phyloP scores from a whole-genome alignment of 2,888 invertebrate species.

The Eurois occulta region DNA sequence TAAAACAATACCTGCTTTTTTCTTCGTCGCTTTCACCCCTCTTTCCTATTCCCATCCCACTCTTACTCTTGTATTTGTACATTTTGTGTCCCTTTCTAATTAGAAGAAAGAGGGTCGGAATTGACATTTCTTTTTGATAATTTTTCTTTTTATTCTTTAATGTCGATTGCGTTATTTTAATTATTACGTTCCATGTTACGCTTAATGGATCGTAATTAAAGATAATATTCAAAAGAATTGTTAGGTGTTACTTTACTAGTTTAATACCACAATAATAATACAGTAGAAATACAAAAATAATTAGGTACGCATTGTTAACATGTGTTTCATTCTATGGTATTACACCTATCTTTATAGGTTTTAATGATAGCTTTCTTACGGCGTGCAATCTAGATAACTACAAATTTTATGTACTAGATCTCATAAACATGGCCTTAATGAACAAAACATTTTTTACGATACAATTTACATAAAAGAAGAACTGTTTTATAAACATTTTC shows the following conservation, averaged over 20 bases:
- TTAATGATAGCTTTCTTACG: conserved; percentile 55
- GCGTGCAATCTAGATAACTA: conserved; percentile 48
- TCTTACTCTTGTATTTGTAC: conserved; percentile 49
- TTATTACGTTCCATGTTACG: conserved; percentile 58
- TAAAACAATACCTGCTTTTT: conserved; percentile 88
- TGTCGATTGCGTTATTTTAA: conserved; percentile 58
- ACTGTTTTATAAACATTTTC: conserved; percentile 18
- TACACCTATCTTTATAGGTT: conserved; percentile 46
- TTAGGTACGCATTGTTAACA: conserved; percentile 21
- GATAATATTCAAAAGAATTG: conserved; percentile 30
- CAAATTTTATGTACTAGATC: conserved; percentile 29
- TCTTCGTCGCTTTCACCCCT: conserved; percentile 75
- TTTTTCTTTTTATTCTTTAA: conserved; percentile 60
- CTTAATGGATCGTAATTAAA: conserved; percentile 39
- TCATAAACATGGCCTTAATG: conserved; percentile 46
- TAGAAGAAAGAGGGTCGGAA: conserved; percentile 64
- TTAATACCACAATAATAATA: conserved; percentile 29
- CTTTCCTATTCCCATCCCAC: conserved; percentile 60
- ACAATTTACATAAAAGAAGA: conserved; percentile 42
- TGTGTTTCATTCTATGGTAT: conserved; percentile 30
- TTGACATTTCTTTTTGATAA: conserved; percentile 61
- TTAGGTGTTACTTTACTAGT: conserved; percentile 40
- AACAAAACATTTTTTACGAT: conserved; percentile 30
- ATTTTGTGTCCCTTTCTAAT: conserved; percentile 59
- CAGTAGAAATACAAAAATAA: conserved; percentile 23